Evolutionary conservation across 1,140 invertebrate species (phyloP).

Genomic region (Steinernema khuongi): DNA sequence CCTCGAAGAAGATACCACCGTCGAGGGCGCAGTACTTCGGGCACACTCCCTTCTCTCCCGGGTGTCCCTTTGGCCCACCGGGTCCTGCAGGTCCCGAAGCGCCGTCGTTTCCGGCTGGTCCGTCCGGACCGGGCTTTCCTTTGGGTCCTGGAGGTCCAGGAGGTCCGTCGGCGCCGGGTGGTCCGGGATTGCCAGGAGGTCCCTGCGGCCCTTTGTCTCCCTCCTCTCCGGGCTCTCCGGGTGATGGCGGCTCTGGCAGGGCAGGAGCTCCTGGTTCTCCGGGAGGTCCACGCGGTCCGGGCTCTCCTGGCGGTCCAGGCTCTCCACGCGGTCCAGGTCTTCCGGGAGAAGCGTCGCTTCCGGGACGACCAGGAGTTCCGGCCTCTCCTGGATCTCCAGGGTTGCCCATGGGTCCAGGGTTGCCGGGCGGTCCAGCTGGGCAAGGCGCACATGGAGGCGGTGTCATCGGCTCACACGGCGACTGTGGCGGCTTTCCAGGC

Average conservation of each 20-base stretch:
- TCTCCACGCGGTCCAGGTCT: slow-evolving; percentile 22
- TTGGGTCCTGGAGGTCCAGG: slow-evolving; percentile 30
- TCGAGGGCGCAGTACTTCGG: slow-evolving; percentile 43
- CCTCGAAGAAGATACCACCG: slow-evolving; percentile 45
- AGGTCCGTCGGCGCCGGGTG: slow-evolving; percentile 17
- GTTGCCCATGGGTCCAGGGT: not conserved
- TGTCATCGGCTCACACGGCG: slow-evolving; percentile 1
- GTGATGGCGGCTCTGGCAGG: slow-evolving; percentile 17
- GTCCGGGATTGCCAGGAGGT: slow-evolving; percentile 25
- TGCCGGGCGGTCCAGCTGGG: not conserved
- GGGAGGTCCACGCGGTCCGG: slow-evolving; percentile 14
- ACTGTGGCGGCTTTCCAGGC: not conserved
- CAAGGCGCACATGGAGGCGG: not conserved
- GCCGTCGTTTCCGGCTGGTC: slow-evolving; percentile 22
- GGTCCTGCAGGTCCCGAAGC: slow-evolving; percentile 21
- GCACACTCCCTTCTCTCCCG: slow-evolving; percentile 34
- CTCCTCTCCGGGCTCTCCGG: slow-evolving; percentile 22
- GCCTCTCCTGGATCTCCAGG: slow-evolving; percentile 8
- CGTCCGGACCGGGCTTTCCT: not conserved
- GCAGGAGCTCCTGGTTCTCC: slow-evolving; percentile 19
- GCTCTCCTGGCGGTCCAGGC: slow-evolving; percentile 20
- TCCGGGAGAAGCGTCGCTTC: not conserved
- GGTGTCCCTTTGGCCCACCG: slow-evolving; percentile 20
- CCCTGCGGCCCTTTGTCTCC: slow-evolving; percentile 20
- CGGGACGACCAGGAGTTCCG: not conserved